Base-by-base conservation (phyloP, 1,140 invertebrate species). In the Pachypeltis micranthus region DNA sequence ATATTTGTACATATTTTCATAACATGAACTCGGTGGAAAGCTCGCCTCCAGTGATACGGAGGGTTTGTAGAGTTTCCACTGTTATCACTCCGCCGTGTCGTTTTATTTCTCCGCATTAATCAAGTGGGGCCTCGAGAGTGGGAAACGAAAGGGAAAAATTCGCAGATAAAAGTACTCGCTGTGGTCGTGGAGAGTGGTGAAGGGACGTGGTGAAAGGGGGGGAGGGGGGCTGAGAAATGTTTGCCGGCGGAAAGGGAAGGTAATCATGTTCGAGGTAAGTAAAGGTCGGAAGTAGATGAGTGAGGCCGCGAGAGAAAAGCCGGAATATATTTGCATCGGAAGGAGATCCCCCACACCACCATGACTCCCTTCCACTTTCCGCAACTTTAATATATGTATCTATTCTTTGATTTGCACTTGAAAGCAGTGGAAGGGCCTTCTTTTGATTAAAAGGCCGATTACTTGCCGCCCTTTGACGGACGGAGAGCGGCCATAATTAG, bases 211-310 rank as follows among this genome's bases (percentile, higher is more conserved):
- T 65, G 44, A 2, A n/a, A 16, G 31, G 2, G 63, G 62, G 25
- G 61, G 66, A 10, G 56, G 1, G 16, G 57, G 65, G 58, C 58
- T 59, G 65, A 34, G 66, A 3, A 68, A 68, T 67, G 51, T 69
- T 4, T 59, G 2, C 65, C 62, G 54, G 65, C 27, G 34, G 28
- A 29, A 21, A 60, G 14, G 34, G 24, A 7, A 19, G 58, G 55
- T 24, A 25, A 26, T 12, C 21, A 26, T 19, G 28, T 39, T 39
- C 31, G 31, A 39, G 31, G 31, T 39, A 39, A 39, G 31, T 39
- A 39, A 39, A 39, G 31, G 7, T 7, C 25, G 27, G 27, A 26
- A 58, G 24, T 4, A 27, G 24, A 54, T n/a, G 25, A 57, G 4
- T 4, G 55, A 27, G 21, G 55, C 21, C 24, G 7, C 31, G 7